phyloP scores from a whole-genome alignment of 2,113 vertebrate genomes.

The Ia io region DNA sequence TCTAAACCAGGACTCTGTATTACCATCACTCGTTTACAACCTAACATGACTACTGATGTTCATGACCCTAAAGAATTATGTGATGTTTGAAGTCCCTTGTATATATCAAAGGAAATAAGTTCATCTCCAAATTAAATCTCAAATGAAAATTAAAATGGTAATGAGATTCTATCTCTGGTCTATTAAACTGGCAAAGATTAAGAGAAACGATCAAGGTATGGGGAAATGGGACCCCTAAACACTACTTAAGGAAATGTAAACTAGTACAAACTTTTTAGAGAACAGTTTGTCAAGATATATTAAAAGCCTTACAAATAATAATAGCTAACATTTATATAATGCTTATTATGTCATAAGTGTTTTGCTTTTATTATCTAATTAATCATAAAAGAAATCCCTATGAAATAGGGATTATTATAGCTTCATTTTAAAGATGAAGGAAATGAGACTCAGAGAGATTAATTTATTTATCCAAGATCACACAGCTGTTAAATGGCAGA shows the following conservation, averaged over 20 bases:
- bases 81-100: background rate
- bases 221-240: background rate
- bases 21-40: background rate
- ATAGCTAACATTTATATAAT: background rate
- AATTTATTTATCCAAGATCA: background rate
- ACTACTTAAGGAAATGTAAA: background rate
- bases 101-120: background rate
- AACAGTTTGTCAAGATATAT: background rate
- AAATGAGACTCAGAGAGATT: background rate
- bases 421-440: slow-evolving; percentile 4
- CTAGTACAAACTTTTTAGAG: background rate
- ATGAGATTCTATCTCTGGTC: background rate
- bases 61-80: background rate
- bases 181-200: slow-evolving; percentile 24
- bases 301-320: slow-evolving; percentile 6
- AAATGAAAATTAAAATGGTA: slow-evolving; percentile 34
- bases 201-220: background rate
- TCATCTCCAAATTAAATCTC: slow-evolving; percentile 42
- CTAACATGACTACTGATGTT: background rate
- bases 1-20: background rate
- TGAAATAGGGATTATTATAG: background rate
- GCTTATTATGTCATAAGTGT: background rate
- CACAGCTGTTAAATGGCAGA: background rate
- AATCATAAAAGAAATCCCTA: background rate
- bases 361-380: background rate